Conservation (phyloP, 2,113 vertebrate species). For the Cololabis saira region DNA sequence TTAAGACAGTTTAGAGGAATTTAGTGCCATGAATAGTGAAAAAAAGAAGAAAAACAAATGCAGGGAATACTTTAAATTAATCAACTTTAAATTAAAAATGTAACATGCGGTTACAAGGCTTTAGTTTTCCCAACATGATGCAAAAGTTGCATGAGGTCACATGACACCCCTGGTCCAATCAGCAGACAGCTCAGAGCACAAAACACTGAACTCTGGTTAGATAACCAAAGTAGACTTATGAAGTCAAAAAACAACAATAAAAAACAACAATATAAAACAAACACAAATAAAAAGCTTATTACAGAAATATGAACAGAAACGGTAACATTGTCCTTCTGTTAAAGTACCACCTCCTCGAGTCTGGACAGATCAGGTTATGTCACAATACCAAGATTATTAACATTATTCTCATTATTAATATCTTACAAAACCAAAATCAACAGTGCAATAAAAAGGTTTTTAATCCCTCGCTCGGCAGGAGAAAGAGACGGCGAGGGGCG, state of each 20-base stretch:
- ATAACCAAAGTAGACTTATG: constrained; percentile 23
- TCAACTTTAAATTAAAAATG: constrained; percentile 29
- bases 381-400: constrained; percentile 73
- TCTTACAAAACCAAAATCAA: constrained; percentile 79
- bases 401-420: constrained; percentile 74
- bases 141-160: constrained; percentile 34
- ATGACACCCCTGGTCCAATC: constrained; percentile 64
- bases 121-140: constrained; percentile 13
- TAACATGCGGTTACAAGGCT: constrained; percentile 11
- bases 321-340: constrained; percentile 39
- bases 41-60: background rate
- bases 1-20: too few relatives aligned
- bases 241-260: constrained; percentile 17
- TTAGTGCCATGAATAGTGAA: background rate
- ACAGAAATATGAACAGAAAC: constrained; percentile 69
- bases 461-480: constrained; percentile 50
- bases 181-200: constrained; percentile 41
- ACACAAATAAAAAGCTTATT: constrained; percentile 64
- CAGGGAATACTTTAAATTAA: background rate
- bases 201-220: constrained; percentile 42
- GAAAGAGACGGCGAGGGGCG: constrained; percentile 15
- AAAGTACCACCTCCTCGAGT: constrained; percentile 58
- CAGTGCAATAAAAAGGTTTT: constrained; percentile 80
- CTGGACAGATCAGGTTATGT: constrained; percentile 57
- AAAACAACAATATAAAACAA: constrained; percentile 48